A percentile compares a stretch with the other conserved stretches of the same genome.
phyloP scores from a whole-genome alignment of 2,888 invertebrate species.

The Stenodera caucasica region DNA sequence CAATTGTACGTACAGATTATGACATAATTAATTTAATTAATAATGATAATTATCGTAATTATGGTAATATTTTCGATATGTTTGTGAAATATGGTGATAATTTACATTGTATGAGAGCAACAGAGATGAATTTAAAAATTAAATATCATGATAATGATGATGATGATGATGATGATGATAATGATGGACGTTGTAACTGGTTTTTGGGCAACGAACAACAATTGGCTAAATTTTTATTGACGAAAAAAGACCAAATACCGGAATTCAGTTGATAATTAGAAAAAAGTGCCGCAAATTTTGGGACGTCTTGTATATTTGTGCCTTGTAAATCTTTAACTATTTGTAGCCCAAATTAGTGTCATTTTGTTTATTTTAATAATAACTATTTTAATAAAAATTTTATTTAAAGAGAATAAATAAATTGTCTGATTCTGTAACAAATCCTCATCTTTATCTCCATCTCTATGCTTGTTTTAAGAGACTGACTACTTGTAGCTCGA shows the following conservation, averaged over 20 bases:
- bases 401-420: no score
- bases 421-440: no score
- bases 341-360: not conserved
- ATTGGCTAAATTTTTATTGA: conserved; percentile 62
- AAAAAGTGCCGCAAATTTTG: not conserved
- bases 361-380: no score
- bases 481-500: no score
- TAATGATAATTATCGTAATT: conserved; percentile 47
- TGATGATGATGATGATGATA: conserved; percentile 48
- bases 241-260: conserved; percentile 39
- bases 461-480: no score
- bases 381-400: no score
- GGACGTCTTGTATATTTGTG: not conserved
- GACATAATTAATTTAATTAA: conserved; percentile 63
- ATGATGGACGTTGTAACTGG: conserved; percentile 53
- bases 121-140: conserved; percentile 76
- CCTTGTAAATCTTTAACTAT: not conserved
- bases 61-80: conserved; percentile 67
- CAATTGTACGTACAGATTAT: conserved; percentile 65
- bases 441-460: no score
- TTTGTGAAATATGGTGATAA: conserved; percentile 66
- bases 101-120: conserved; percentile 74
- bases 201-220: conserved; percentile 61
- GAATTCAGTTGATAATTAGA: conserved; percentile 11
- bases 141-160: conserved; percentile 52